phyloP scores from a whole-genome alignment of 2,113 vertebrate species.

The Steatornis caripensis region DNA sequence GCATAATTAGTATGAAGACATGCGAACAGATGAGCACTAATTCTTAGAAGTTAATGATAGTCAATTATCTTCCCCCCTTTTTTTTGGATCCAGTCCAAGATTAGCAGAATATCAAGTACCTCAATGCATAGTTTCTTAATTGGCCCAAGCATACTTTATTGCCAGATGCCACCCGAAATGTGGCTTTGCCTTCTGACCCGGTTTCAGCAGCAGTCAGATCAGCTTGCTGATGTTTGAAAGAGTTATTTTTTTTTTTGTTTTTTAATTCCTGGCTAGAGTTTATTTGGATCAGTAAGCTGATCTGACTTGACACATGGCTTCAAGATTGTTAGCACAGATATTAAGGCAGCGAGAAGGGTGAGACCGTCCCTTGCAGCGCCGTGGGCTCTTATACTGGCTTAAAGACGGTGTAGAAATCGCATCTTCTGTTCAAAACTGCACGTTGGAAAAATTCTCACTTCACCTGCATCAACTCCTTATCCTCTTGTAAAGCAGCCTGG shows the following conservation, averaged over 20 bases:
- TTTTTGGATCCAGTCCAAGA: not conserved
- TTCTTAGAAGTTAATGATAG: constrained; percentile 41
- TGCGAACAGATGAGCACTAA: constrained; percentile 32
- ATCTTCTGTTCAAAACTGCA: not conserved
- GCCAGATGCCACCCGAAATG: not conserved
- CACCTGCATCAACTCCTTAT: not conserved
- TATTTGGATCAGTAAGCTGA: not conserved
- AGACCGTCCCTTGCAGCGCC: not conserved
- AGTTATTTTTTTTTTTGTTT: not conserved
- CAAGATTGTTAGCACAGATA: not conserved
- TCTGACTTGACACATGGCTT: not conserved
- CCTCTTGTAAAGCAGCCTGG: fast-evolving
- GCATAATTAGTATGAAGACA: constrained; percentile 22
- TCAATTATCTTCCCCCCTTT: not conserved
- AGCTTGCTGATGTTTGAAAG: not conserved
- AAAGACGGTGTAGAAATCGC: fast-evolving
- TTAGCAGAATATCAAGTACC: not conserved
- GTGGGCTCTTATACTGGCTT: not conserved
- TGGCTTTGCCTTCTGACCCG: not conserved
- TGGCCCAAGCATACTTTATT: not conserved
- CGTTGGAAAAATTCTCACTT: not conserved
- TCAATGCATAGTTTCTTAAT: not conserved
- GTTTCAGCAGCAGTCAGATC: not conserved
- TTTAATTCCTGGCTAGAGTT: not conserved
- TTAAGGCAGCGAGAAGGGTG: not conserved